Evolutionary conservation across 2,113 vertebrate species (phyloP).

Genomic region (Macquaria ambigua): DNA sequence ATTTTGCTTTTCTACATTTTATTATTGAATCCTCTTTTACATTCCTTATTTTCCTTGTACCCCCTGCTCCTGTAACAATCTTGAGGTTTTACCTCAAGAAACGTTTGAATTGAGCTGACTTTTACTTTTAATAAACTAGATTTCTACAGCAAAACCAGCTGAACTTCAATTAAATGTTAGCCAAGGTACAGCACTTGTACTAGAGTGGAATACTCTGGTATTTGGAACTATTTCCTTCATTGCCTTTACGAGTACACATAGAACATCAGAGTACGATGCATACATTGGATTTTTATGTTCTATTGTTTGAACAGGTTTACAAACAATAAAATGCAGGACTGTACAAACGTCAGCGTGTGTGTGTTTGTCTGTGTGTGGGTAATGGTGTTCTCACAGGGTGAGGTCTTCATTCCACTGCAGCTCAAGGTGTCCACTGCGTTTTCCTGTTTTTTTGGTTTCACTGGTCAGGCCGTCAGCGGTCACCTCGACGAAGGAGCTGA

Average conservation of each 20-base stretch:
- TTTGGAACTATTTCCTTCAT: not conserved
- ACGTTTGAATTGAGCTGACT: not conserved
- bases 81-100: not conserved
- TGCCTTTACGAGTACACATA: no score
- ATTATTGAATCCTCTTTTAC: not conserved
- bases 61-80: not conserved
- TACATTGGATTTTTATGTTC: not conserved
- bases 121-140: not conserved
- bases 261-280: not conserved
- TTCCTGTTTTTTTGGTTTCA: slow-evolving; percentile 95
- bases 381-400: slow-evolving; percentile 81
- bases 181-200: not conserved
- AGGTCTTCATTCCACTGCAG: slow-evolving; percentile 97
- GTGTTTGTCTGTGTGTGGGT: not conserved
- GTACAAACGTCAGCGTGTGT: not conserved
- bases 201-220: not conserved
- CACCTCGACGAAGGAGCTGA: slow-evolving; percentile 95
- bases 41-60: not conserved
- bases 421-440: slow-evolving; percentile 91
- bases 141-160: not conserved
- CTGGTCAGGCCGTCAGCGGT: slow-evolving; percentile 90
- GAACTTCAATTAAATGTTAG: not conserved
- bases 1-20: not conserved
- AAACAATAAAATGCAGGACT: not conserved
- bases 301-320: not conserved